phyloP scores from a whole-genome alignment of 2,113 vertebrate genomes.

The Lagopus muta region DNA sequence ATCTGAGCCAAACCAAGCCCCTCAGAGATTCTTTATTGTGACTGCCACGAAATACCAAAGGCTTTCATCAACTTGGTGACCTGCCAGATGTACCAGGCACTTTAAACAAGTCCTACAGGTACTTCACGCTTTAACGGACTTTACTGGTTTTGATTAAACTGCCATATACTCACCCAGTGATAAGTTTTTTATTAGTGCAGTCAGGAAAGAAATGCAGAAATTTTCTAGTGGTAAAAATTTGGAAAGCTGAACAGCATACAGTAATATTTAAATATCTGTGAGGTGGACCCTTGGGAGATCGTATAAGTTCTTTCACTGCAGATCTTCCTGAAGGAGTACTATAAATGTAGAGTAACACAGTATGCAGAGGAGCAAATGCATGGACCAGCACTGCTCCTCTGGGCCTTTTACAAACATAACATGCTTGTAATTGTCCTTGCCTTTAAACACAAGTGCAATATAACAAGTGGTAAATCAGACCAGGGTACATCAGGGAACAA shows the following conservation, averaged over 20 bases:
- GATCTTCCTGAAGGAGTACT: background rate
- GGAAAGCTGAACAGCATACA: background rate
- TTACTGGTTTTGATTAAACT: background rate
- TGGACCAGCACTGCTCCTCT: background rate
- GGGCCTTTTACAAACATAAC: background rate
- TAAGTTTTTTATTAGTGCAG: background rate
- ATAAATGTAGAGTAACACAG: background rate
- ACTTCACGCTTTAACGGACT: background rate
- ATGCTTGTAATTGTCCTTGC: background rate
- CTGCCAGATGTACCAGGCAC: slow-evolving; percentile 9
- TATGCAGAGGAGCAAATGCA: background rate
- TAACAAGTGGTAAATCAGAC: background rate
- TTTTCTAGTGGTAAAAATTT: background rate
- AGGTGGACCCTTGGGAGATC: background rate
- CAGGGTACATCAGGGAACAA: background rate
- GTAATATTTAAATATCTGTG: background rate
- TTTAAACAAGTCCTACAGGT: slow-evolving; percentile 44
- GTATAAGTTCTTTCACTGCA: background rate
- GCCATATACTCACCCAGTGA: background rate
- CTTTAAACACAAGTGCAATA: background rate
- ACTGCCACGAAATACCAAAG: slow-evolving; percentile 30
- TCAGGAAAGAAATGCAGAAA: background rate
- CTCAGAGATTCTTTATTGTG: slow-evolving; percentile 1
- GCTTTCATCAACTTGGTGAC: slow-evolving; percentile 39
- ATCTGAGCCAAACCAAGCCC: slow-evolving; percentile 5